Evolutionary conservation across 2,888 invertebrate species (phyloP).

Genomic region (Molorchus minor): DNA sequence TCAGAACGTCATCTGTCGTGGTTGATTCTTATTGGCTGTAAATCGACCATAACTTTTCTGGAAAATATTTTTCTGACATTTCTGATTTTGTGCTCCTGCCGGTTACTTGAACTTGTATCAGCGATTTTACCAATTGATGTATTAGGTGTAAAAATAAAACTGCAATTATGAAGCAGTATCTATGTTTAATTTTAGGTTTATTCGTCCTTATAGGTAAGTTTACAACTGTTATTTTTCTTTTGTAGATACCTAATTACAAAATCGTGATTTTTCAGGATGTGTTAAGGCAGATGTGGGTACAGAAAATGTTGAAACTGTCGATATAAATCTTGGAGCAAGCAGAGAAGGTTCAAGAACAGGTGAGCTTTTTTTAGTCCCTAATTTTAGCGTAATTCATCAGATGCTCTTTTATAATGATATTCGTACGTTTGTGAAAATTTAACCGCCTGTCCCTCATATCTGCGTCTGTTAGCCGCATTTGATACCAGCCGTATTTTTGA

Average conservation of each 20-base stretch:
- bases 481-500: slow-evolving; percentile 63
- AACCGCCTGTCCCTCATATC: slow-evolving; percentile 55
- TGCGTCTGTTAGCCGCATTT: slow-evolving; percentile 49
- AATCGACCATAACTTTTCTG: slow-evolving; percentile 28
- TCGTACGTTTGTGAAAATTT: slow-evolving; percentile 63
- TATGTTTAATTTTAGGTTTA: slow-evolving; percentile 50
- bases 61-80: slow-evolving; percentile 28
- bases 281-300: slow-evolving; percentile 62
- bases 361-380: slow-evolving; percentile 58
- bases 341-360: slow-evolving; percentile 91
- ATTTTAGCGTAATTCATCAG: slow-evolving; percentile 57
- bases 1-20: slow-evolving; percentile 53
- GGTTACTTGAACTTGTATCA: slow-evolving; percentile 13
- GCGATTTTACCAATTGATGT: slow-evolving; percentile 29
- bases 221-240: slow-evolving; percentile 16
- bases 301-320: slow-evolving; percentile 71
- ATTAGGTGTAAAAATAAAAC: slow-evolving; percentile 21
- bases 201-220: slow-evolving; percentile 55
- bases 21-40: slow-evolving; percentile 51
- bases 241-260: slow-evolving; percentile 2
- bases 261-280: slow-evolving; percentile 59
- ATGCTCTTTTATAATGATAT: slow-evolving; percentile 56
- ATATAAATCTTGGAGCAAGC: slow-evolving; percentile 83
- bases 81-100: slow-evolving; percentile 4
- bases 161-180: slow-evolving; percentile 56